Evolutionary conservation across 2,113 vertebrate genomes (phyloP).

Genomic region (Nansenia antarctica): DNA sequence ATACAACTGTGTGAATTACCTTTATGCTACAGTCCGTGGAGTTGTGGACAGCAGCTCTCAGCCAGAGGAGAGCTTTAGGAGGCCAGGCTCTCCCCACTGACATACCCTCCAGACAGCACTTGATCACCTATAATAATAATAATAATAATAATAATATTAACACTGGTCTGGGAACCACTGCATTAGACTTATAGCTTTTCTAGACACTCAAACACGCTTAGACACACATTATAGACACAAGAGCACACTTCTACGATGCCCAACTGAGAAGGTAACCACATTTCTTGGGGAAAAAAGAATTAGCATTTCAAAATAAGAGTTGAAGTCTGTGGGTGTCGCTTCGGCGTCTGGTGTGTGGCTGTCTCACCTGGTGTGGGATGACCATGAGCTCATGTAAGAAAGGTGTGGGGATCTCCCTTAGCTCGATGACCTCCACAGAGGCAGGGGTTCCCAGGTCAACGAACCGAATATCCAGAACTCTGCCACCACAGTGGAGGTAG

Average conservation of each 20-base stretch:
- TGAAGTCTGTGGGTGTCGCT: too few species aligned
- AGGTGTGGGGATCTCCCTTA: constrained; percentile 84
- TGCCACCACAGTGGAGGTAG: constrained; percentile 82
- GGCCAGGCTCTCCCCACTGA: constrained; percentile 85
- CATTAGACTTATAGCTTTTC: too few species aligned
- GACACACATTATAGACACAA: too few species aligned
- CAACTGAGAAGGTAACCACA: too few species aligned
- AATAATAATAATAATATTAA: too few species aligned
- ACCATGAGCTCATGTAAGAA: constrained; percentile 80
- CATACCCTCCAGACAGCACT: constrained; percentile 85
- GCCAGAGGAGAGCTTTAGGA: constrained; percentile 81
- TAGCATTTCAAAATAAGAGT: too few species aligned
- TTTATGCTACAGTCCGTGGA: constrained; percentile 85
- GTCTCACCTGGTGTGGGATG: constrained; percentile 87
- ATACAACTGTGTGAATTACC: constrained; percentile 73
- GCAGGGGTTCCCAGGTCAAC: constrained; percentile 83
- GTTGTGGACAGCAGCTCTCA: constrained; percentile 80
- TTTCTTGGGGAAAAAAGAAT: too few species aligned
- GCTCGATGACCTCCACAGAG: constrained; percentile 88
- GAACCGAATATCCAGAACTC: constrained; percentile 86
- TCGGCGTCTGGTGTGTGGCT: too few species aligned
- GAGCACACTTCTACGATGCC: too few species aligned
- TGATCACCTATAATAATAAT: constrained; percentile 83
- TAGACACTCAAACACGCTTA: too few species aligned
- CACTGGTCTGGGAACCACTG: too few species aligned